Evolutionary conservation across 2,888 invertebrate genomes (phyloP).

Genomic region (Folsomia manolachei): DNA sequence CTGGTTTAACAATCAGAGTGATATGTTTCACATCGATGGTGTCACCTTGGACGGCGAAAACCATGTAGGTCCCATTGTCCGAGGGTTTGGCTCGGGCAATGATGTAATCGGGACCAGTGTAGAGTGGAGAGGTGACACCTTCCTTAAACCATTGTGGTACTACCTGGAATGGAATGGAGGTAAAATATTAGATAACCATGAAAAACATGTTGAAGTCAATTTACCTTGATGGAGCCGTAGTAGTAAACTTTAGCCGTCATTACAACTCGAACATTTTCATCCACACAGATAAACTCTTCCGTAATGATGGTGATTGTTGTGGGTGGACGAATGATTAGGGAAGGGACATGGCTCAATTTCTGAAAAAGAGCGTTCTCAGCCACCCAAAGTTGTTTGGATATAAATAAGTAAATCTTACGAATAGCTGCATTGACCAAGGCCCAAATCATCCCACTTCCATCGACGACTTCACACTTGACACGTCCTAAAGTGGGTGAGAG

Average conservation of each 20-base stretch:
- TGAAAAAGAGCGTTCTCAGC: slow-evolving; percentile 7
- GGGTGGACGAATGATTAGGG: slow-evolving; percentile 16
- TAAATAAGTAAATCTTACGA: slow-evolving; percentile 28
- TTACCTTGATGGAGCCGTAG: slow-evolving; percentile 19
- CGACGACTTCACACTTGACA: slow-evolving; percentile 29
- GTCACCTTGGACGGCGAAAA: slow-evolving; percentile 29
- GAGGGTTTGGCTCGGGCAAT: slow-evolving; percentile 15
- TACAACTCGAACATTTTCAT: slow-evolving; percentile 23
- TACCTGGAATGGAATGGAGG: not conserved
- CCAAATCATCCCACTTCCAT: slow-evolving; percentile 20
- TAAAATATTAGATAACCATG: not conserved
- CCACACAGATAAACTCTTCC: slow-evolving; percentile 35
- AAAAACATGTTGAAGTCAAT: too few species aligned
- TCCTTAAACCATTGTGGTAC: slow-evolving; percentile 22
- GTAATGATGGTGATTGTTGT: slow-evolving; percentile 20
- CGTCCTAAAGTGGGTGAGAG: slow-evolving; percentile 11
- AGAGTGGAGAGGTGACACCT: not conserved
- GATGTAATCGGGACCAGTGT: slow-evolving; percentile 5
- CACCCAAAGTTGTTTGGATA: not conserved
- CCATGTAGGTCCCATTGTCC: slow-evolving; percentile 39
- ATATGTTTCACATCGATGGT: slow-evolving; percentile 29
- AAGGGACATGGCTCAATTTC: not conserved
- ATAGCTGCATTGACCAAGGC: slow-evolving; percentile 30
- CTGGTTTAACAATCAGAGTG: slow-evolving; percentile 31
- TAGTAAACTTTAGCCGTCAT: slow-evolving; percentile 21